Evolutionary conservation across 2,113 vertebrate genomes (phyloP).

Genomic region (Rhynchopsitta pachyrhyncha): DNA sequence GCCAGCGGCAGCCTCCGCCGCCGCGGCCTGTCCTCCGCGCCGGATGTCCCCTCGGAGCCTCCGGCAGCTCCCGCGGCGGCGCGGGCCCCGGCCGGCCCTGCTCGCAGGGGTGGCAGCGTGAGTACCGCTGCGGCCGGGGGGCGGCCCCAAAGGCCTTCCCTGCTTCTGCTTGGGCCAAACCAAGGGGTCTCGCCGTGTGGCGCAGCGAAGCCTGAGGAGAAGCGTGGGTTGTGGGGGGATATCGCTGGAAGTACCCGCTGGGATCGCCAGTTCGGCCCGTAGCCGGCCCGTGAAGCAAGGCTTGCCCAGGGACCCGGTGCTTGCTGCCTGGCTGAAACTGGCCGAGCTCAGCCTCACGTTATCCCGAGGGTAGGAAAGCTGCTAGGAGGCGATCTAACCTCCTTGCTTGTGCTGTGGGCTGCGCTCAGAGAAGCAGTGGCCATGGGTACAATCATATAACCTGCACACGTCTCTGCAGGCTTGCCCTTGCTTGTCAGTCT

Average conservation of each 20-base stretch:
- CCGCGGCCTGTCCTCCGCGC: accelerated
- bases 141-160: not conserved
- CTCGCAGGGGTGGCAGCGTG: not conserved
- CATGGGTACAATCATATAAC: accelerated
- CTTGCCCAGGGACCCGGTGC: not conserved
- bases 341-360: accelerated
- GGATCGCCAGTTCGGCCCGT: not conserved
- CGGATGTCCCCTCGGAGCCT: not conserved
- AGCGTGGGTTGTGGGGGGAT: not conserved
- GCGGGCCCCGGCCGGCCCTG: accelerated
- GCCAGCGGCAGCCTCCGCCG: not conserved
- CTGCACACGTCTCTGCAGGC: accelerated
- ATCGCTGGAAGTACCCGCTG: not conserved
- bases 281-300: not conserved
- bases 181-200: not conserved
- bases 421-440: accelerated
- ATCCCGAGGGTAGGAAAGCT: accelerated
- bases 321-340: not conserved
- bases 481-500: accelerated
- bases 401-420: accelerated
- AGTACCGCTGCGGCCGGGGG: not conserved
- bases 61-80: accelerated
- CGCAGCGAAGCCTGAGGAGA: accelerated
- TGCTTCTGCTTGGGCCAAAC: not conserved
- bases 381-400: not conserved